A percentile compares a stretch with the other conserved stretches of the same genome.
Evolutionary conservation across 30 jellyfish, hydroid and myxozoan species (phyloP).

Genomic region (Aurelia aurita): DNA sequence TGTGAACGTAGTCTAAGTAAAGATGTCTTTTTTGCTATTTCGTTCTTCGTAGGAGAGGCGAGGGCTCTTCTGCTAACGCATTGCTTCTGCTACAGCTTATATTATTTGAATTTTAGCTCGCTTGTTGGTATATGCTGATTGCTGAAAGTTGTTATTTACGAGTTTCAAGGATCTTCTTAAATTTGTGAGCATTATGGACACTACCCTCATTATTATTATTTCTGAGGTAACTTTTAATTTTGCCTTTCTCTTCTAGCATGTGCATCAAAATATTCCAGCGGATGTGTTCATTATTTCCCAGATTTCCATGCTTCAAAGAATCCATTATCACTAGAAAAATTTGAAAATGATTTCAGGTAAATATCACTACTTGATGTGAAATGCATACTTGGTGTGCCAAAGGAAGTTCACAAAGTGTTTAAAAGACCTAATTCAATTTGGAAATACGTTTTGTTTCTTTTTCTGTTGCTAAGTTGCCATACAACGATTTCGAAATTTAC

Average conservation of each 20-base stretch:
- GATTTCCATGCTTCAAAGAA: constrained; percentile 85
- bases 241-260: constrained; percentile 59
- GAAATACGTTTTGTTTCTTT: too few relatives aligned
- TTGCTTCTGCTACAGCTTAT: not conserved
- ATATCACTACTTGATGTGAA: not conserved
- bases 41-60: not conserved
- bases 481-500: too few relatives aligned
- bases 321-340: constrained; percentile 74
- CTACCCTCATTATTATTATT: too few relatives aligned
- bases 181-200: too few relatives aligned
- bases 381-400: not conserved
- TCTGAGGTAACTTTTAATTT: too few relatives aligned
- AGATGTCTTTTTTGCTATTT: not conserved
- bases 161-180: too few relatives aligned
- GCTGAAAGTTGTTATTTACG: too few relatives aligned
- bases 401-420: too few relatives aligned
- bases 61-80: too few relatives aligned
- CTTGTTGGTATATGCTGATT: not conserved
- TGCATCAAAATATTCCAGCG: constrained; percentile 92
- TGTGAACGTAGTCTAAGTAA: too few relatives aligned
- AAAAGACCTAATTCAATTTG: too few relatives aligned
- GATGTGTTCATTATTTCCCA: constrained; percentile 84
- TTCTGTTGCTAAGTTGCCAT: too few relatives aligned
- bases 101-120: not conserved
- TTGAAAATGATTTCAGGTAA: constrained; percentile 83